These are phyloP conservation scores for Oreochromis spilurus DNA, from an alignment of 2,113 vertebrate species.

Conservation along the genomic window DNA sequence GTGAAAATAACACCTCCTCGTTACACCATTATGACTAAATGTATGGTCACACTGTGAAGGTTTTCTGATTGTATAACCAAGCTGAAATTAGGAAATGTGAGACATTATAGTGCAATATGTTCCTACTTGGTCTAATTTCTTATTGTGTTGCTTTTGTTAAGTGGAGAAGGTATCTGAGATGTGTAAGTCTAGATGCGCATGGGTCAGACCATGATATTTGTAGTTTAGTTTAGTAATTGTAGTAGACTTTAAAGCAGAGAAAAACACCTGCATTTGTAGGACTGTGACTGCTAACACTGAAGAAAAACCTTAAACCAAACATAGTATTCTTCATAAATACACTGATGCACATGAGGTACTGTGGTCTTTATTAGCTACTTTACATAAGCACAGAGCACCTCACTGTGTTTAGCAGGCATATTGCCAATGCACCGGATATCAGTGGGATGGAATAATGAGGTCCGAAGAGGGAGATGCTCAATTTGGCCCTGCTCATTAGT, in stretches of 20 bases:
- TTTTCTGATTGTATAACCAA: neutral
- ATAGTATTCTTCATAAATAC: neutral
- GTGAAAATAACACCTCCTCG: neutral
- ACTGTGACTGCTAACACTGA: neutral
- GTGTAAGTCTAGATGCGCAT: slow-evolving; percentile 83
- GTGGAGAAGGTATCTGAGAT: slow-evolving; percentile 83
- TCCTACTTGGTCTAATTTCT: neutral
- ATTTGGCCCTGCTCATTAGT: neutral
- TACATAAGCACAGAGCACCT: neutral
- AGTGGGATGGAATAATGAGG: neutral
- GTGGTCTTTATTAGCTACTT: neutral
- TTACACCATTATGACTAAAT: neutral
- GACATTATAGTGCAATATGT: neutral
- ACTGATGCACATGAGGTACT: neutral
- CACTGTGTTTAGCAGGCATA: neutral
- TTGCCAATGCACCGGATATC: neutral
- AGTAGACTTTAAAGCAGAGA: neutral
- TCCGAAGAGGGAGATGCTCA: neutral
- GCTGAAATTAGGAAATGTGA: neutral
- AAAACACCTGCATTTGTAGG: neutral
- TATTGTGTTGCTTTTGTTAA: neutral
- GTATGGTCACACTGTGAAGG: neutral
- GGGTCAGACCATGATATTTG: slow-evolving; percentile 15
- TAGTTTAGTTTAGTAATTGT: neutral
- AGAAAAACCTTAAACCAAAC: neutral